Percentiles rank a stretch among this genome's conserved stretches.
Evolutionary conservation across 2,797 vertebrate genomes (phyloP).

Genomic region (Choloepus didactylus): DNA sequence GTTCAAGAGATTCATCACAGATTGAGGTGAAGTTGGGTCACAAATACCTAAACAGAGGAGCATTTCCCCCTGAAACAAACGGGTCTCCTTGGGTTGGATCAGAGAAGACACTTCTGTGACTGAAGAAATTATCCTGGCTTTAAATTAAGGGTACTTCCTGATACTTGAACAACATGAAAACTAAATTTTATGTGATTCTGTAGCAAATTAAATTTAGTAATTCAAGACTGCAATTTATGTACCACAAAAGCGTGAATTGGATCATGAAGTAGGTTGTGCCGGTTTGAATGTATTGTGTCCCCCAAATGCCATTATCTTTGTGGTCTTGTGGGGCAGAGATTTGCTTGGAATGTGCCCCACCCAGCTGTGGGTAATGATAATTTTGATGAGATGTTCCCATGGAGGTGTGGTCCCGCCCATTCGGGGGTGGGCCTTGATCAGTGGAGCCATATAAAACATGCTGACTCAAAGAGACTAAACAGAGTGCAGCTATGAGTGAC

Average conservation of each 20-base stretch:
- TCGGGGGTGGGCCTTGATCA: too few species aligned
- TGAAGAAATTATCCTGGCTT: neutral
- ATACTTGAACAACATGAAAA: constrained; percentile 10
- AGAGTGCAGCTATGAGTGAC: too few species aligned
- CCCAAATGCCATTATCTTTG: too few species aligned
- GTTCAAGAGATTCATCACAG: neutral
- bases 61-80: neutral
- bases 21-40: neutral
- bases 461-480: too few species aligned
- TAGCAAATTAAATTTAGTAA: constrained; percentile 23
- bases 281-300: too few species aligned
- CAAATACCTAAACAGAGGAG: neutral
- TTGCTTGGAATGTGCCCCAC: too few species aligned
- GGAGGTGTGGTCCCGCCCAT: too few species aligned
- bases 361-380: too few species aligned
- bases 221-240: neutral
- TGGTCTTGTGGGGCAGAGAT: too few species aligned
- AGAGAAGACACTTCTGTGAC: neutral
- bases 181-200: neutral
- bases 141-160: neutral
- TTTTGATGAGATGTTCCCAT: too few species aligned
- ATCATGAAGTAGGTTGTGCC: neutral
- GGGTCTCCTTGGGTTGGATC: neutral
- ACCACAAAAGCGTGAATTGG: neutral
- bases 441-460: too few species aligned